Evolutionary conservation across 64 coral and sea anemone species (phyloP).

Genomic region (Montipora capricornis): DNA sequence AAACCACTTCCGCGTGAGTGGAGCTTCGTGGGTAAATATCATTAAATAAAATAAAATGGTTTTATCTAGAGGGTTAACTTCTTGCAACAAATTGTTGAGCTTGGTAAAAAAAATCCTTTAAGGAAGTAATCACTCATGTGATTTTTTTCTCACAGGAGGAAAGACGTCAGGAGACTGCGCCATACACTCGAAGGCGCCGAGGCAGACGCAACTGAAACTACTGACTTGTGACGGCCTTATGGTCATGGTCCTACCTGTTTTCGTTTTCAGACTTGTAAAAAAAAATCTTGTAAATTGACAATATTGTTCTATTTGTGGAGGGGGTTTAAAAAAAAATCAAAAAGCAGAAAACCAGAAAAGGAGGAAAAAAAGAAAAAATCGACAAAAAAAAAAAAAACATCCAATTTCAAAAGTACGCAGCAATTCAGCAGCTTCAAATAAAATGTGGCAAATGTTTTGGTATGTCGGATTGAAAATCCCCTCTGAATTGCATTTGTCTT

Average conservation of each 20-base stretch:
- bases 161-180: neutral
- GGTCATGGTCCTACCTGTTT: neutral
- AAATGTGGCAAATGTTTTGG: neutral
- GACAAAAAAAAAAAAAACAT: neutral
- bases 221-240: neutral
- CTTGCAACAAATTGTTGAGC: too few species aligned
- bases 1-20: too few species aligned
- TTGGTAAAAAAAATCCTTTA: too few species aligned
- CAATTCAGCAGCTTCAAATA: neutral
- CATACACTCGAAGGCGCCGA: neutral
- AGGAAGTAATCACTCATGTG: neutral
- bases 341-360: neutral
- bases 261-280: neutral
- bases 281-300: neutral
- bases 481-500: neutral
- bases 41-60: too few species aligned
- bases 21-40: too few species aligned
- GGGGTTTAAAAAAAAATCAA: neutral
- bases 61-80: too few species aligned
- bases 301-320: constrained; percentile 5
- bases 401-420: neutral
- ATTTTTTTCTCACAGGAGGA: neutral
- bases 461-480: neutral
- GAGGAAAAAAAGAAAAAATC: neutral
- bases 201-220: neutral